These are phyloP conservation scores for Glyptemys insculpta DNA, from an alignment of 2,797 vertebrate genomes.

Conservation along the genomic window DNA sequence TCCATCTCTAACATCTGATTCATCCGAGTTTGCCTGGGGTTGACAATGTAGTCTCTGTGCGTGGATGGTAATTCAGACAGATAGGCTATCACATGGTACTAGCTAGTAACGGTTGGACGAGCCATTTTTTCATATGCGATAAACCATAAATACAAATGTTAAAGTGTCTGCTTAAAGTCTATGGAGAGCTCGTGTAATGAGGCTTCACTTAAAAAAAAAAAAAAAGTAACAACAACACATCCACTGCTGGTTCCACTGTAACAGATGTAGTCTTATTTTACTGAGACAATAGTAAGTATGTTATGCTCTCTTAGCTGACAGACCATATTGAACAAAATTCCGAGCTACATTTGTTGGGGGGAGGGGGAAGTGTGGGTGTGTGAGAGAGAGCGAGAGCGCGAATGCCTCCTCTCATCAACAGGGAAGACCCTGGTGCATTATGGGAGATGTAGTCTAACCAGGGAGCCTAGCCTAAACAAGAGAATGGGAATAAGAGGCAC, in stretches of 20 bases:
- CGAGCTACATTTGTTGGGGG: not conserved
- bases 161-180: not conserved
- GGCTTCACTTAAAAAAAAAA: not conserved
- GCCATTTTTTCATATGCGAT: not conserved
- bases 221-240: not conserved
- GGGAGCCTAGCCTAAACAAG: not conserved
- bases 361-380: not conserved
- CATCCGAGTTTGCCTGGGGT: constrained; percentile 22
- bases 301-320: not conserved
- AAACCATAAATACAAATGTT: not conserved
- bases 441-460: not conserved
- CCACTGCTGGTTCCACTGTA: not conserved
- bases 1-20: constrained; percentile 42
- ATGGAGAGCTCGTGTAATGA: not conserved
- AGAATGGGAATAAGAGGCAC: not conserved
- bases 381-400: not conserved
- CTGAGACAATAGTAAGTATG: not conserved
- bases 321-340: not conserved
- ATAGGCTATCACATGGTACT: not conserved
- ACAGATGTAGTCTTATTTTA: not conserved
- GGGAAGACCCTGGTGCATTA: not conserved
- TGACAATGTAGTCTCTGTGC: not conserved
- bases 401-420: not conserved
- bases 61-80: not conserved
- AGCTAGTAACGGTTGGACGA: not conserved